Evolutionary conservation across 53 echinoderm and acorn worm species (phyloP), one percentile per base, ranked within the genome.

Genomic region (Arbacia lixula): DNA sequence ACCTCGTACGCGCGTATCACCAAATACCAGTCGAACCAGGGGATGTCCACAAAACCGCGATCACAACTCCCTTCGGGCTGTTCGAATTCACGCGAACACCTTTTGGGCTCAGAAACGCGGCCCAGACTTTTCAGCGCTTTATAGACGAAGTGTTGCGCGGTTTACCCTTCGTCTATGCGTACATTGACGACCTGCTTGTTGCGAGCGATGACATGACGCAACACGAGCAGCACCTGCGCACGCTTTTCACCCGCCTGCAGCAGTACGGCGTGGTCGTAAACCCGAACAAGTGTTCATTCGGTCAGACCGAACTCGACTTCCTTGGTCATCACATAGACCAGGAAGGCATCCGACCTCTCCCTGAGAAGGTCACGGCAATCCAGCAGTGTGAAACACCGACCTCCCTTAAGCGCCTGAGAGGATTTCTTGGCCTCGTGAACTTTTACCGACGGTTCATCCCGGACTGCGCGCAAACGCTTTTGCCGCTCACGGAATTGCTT

Each of bases 71-170:
- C 17, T 91, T 88, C 32, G 81, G 85, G 24, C 49, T 88, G 21
- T 91, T 58, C 32, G 87, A 91, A 60, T 91, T 88, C 68, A 26
- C 56, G 6, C 77, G 80, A 4, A 91, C 88, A 88, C 88, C 91
- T 12, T 91, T 91, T 34, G 90, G 86, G 14, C 28, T 88, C n/a
- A 40, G 87, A 14, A 91, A 87, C 33, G 72, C 88, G 2, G 88
- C 88, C 28, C 88, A 88, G 49, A 71, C 83, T 11, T 88, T 88
- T 35, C 72, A 88, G 14, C 43, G 88, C 1, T 88, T 88, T 39
- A 84, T 84, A 3, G 88, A 84, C 36, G 60, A 84, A 16, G 75
- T 88, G 12, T 43, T 53, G 9, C 66, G 84, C 16, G 88, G 88
- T 19, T 25, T 78, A 11, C 29, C 36, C 9, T 66, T 61, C 20